These are phyloP conservation scores for Oncorhynchus nerka DNA, from an alignment of 2,113 vertebrate genomes.

Conservation along the genomic window DNA sequence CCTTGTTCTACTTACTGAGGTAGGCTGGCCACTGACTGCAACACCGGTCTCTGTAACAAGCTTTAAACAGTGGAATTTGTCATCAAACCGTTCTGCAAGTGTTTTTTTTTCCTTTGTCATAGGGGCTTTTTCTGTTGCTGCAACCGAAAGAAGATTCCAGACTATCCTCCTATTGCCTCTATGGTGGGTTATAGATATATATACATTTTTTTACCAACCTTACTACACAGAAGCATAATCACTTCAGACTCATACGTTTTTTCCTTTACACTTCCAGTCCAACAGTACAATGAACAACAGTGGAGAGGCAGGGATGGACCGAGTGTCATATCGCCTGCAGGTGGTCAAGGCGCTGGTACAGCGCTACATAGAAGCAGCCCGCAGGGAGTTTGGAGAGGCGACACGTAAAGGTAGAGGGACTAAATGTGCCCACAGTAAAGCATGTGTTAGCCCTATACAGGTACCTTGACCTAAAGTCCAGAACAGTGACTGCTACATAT, in stretches of 20 bases:
- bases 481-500: not conserved
- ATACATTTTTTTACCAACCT: too few species aligned
- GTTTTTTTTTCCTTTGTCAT: not conserved
- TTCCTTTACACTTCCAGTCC: slow-evolving; percentile 17
- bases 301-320: slow-evolving; percentile 21
- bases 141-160: slow-evolving; percentile 54
- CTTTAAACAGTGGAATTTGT: too few species aligned
- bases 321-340: slow-evolving; percentile 62
- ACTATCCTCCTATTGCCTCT: slow-evolving; percentile 65
- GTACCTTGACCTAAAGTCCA: not conserved
- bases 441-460: not conserved
- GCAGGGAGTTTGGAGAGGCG: slow-evolving; percentile 74
- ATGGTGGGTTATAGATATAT: slow-evolving; percentile 60
- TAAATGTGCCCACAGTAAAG: not conserved
- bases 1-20: slow-evolving; percentile 73
- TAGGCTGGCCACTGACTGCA: slow-evolving; percentile 32
- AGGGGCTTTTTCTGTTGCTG: slow-evolving; percentile 68
- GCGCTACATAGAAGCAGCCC: slow-evolving; percentile 75
- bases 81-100: not conserved
- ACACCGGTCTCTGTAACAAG: not conserved
- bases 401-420: slow-evolving; percentile 67
- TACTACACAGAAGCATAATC: too few species aligned
- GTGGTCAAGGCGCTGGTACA: slow-evolving; percentile 77
- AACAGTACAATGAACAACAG: slow-evolving; percentile 25
- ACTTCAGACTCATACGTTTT: not conserved